Evolutionary conservation across 2,888 invertebrate species (phyloP).

Genomic region (Eupithecia exiguata): DNA sequence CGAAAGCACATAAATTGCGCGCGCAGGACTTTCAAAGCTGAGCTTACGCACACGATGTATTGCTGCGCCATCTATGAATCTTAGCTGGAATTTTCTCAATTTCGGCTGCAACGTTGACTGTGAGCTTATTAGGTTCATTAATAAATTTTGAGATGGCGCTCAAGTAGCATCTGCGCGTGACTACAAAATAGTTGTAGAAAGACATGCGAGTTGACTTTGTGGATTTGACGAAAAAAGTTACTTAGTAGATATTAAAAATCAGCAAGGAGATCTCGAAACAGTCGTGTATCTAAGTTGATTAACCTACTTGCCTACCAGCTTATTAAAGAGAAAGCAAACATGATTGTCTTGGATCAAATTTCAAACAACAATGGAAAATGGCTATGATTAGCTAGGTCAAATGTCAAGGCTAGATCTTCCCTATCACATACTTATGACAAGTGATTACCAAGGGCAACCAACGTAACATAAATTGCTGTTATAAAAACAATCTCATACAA

Average conservation of each 20-base stretch:
- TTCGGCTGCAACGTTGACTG: not conserved
- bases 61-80: not conserved
- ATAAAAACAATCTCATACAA: constrained; percentile 57
- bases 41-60: not conserved
- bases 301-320: not conserved
- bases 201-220: not conserved
- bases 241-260: not conserved
- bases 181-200: not conserved
- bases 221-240: not conserved
- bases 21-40: not conserved
- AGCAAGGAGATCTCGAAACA: not conserved
- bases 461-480: constrained; percentile 56
- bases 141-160: not conserved
- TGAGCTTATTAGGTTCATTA: not conserved
- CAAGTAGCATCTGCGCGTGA: not conserved
- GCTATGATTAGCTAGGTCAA: constrained; percentile 76
- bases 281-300: not conserved
- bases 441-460: constrained; percentile 64
- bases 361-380: constrained; percentile 55
- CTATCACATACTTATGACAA: constrained; percentile 53
- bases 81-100: not conserved
- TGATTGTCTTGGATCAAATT: not conserved
- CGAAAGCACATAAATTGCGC: not conserved
- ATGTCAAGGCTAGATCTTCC: constrained; percentile 70
- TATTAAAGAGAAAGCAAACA: constrained; percentile 1